These are phyloP conservation scores for Actenoides hombroni DNA, from an alignment of 2,113 vertebrate species.

Conservation along the genomic window DNA sequence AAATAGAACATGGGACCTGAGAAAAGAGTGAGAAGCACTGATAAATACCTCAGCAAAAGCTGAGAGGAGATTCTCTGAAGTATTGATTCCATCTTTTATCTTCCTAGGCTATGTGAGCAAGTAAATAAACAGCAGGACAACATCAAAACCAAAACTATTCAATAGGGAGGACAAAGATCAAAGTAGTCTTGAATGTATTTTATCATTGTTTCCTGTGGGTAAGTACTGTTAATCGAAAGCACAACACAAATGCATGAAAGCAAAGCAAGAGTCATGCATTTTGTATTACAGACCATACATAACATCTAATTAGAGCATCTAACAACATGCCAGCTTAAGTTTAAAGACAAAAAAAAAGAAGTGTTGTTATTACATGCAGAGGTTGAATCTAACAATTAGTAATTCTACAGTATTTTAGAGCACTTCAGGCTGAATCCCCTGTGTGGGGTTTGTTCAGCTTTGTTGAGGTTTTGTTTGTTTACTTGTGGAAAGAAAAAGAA, in stretches of 20 bases:
- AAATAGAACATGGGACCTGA: not conserved
- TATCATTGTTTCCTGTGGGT: not conserved
- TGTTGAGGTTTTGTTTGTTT: not conserved
- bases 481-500: not conserved
- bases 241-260: not conserved
- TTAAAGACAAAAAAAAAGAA: not conserved
- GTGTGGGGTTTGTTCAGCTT: not conserved
- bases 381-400: not conserved
- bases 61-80: not conserved
- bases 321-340: not conserved
- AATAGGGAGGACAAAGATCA: not conserved
- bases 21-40: not conserved
- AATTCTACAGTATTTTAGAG: not conserved
- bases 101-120: not conserved
- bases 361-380: not conserved
- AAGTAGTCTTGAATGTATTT: not conserved
- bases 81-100: not conserved
- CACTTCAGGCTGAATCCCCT: not conserved
- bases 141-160: not conserved
- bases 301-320: not conserved
- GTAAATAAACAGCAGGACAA: not conserved
- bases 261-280: not conserved
- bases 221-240: not conserved
- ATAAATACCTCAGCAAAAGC: not conserved
- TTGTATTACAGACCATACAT: not conserved